A percentile compares a stretch with the other conserved stretches of the same genome.
Evolutionary conservation across 2,888 invertebrate species (phyloP).

Genomic region (Ceriagrion tenellum): DNA sequence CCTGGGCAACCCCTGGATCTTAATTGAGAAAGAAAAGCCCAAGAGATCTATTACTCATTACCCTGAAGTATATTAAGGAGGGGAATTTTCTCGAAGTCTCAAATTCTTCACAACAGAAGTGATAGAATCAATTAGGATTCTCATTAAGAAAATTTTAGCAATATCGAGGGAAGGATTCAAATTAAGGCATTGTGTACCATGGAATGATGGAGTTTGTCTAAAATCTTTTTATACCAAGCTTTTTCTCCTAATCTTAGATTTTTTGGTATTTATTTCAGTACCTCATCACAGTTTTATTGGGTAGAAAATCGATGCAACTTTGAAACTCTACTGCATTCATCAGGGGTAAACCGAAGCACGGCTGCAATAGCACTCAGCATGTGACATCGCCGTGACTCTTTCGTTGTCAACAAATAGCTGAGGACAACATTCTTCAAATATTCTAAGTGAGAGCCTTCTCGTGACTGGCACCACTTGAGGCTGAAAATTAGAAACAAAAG

Average conservation of each 20-base stretch:
- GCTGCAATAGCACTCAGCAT: slow-evolving; percentile 95
- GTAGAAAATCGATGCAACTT: slow-evolving; percentile 45
- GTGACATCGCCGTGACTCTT: slow-evolving; percentile 85
- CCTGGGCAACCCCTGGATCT: too few species aligned
- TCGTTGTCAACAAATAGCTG: slow-evolving; percentile 87
- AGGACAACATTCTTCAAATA: slow-evolving; percentile 95
- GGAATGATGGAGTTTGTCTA: too few species aligned
- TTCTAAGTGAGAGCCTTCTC: slow-evolving; percentile 92
- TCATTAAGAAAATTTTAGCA: too few species aligned
- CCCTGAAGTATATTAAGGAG: too few species aligned
- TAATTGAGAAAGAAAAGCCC: too few species aligned
- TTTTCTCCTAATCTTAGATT: not conserved
- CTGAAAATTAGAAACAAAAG: slow-evolving; percentile 76
- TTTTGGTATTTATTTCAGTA: not conserved
- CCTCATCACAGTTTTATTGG: not conserved
- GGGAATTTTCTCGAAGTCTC: too few species aligned
- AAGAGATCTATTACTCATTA: too few species aligned
- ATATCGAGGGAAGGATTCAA: too few species aligned
- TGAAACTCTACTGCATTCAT: slow-evolving; percentile 78
- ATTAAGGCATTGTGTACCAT: too few species aligned
- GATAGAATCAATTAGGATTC: too few species aligned
- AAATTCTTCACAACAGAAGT: too few species aligned
- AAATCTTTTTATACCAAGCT: too few species aligned
- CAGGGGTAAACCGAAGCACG: slow-evolving; percentile 88
- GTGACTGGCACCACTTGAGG: slow-evolving; percentile 85